Evolutionary conservation across 2,797 vertebrate genomes (phyloP), one percentile per base, ranked within the genome.

Genomic region (Neosalanx taihuensis): DNA sequence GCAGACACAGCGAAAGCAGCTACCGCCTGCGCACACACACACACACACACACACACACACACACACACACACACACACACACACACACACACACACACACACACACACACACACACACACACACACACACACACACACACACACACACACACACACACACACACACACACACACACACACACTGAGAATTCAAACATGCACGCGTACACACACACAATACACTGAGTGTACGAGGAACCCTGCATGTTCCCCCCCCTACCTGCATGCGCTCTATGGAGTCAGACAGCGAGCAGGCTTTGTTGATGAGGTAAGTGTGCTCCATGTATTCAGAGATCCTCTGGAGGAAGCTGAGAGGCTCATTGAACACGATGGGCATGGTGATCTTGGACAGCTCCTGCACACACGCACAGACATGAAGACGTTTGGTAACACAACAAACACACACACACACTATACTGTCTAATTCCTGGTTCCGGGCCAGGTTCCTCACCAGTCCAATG

Each of bases 1-100:
- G 97, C 96, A 51, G 97, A 99, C 75, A 99, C 97, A 2, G 97
- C 97, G 81, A 99, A 99, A 75, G 97, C 97, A 79, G 97, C 97
- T 60, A 99, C 95, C 30, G 93, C 90, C 97, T 99, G 78, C 29
- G 72, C 41, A 20, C 12, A 17, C 12, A 58, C 49, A 64, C 1
- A 18, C 20, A n/a, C 53, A 26, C 30, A 4, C 10, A n/a, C 7
- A 26, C n/a, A 66, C 63, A 41, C 35, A 18, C 13, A 60, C 9
- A 3, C 5, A 23, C 10, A 17, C 1, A 37, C 15, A 64, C 1
- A 18, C 23, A n/a, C 53, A 9, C 30, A 66, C 63, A 41, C 35
- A 18, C 13, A 60, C 9, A 3, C 5, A 23, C n/a, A 17, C 1
- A 37, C 15, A 64, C 1, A 18, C 23, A n/a, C 53, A 9, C 30